phyloP scores from a whole-genome alignment of 2,797 vertebrate species.

The Karalla daura region DNA sequence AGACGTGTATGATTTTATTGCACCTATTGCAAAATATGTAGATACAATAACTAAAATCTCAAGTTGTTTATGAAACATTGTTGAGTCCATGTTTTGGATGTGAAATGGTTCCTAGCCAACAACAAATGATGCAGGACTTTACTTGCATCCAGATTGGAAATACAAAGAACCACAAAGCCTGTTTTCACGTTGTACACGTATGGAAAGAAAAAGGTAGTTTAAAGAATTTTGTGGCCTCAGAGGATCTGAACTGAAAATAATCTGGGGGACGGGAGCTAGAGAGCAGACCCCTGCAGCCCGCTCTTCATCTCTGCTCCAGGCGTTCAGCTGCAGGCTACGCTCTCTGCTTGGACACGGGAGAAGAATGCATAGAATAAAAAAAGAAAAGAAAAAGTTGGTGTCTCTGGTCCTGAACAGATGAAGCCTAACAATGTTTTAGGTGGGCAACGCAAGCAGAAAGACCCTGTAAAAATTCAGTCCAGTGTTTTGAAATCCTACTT shows the following conservation, averaged over 20 bases:
- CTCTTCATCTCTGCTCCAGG: neutral
- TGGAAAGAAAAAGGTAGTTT: neutral
- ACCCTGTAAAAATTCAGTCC: too few relatives aligned
- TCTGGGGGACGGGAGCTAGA: neutral
- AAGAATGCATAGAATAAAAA: conserved; percentile 21
- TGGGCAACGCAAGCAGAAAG: neutral
- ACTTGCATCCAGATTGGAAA: neutral
- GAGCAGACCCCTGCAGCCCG: neutral
- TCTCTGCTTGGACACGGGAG: neutral
- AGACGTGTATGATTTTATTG: too few relatives aligned
- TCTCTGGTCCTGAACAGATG: neutral
- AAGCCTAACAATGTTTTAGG: neutral
- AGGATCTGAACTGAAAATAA: neutral
- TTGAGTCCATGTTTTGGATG: too few relatives aligned
- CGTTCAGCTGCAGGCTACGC: neutral
- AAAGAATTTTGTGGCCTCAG: neutral
- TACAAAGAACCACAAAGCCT: neutral
- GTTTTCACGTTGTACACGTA: neutral
- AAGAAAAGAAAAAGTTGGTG: conserved; percentile 4
- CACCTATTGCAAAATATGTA: too few relatives aligned
- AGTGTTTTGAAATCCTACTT: neutral
- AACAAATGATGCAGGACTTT: too few relatives aligned
- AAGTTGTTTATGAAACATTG: too few relatives aligned
- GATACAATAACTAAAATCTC: too few relatives aligned
- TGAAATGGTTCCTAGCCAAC: too few relatives aligned